Conservation (phyloP, 2,113 vertebrate species). For the Ochotona princeps region DNA sequence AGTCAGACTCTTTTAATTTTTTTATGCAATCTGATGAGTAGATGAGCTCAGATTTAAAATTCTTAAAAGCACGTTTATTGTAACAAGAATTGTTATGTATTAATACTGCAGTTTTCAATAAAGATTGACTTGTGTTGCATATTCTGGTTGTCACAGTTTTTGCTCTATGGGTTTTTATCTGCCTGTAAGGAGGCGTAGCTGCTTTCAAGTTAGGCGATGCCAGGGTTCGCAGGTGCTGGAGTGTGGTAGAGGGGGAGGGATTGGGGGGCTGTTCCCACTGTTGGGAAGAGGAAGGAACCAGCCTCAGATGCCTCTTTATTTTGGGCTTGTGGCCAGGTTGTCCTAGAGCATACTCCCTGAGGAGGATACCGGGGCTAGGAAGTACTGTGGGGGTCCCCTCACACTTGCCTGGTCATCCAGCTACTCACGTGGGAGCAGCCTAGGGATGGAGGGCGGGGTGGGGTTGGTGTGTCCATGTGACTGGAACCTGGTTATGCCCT, state of each 20-base stretch:
- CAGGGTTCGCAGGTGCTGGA: not conserved
- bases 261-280: no score
- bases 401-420: not conserved
- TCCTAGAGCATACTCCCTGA: not conserved
- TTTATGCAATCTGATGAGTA: constrained; percentile 91
- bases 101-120: constrained; percentile 93
- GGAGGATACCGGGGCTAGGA: not conserved
- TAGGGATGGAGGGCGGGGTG: not conserved
- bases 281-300: not conserved
- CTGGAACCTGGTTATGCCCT: not conserved
- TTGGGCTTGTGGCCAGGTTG: no score
- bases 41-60: constrained; percentile 90
- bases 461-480: not conserved
- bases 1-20: constrained; percentile 89
- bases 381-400: not conserved
- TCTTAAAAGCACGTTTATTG: constrained; percentile 92
- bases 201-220: not conserved
- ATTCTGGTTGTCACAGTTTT: constrained; percentile 57
- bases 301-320: not conserved
- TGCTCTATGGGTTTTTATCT: not conserved
- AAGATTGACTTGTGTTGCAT: constrained; percentile 93
- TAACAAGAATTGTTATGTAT: constrained; percentile 92
- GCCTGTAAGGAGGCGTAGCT: not conserved
- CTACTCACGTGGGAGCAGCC: not conserved
- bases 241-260: not conserved